These are phyloP conservation scores for Ophioninae sp. DNA, from an alignment of 2,888 invertebrate genomes.

Conservation along the genomic window DNA sequence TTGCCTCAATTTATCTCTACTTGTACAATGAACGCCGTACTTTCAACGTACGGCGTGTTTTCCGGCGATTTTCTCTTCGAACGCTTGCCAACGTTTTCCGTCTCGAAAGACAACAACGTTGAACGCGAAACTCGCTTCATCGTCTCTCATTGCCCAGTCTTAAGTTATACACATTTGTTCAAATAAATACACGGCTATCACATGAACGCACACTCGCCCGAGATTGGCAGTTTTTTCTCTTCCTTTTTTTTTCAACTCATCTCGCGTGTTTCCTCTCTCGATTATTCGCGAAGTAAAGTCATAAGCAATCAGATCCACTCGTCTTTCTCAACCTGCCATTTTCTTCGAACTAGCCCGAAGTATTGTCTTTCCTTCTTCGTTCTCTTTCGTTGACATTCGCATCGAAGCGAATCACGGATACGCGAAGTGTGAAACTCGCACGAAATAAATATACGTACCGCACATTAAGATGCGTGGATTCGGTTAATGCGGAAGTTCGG, in stretches of 20 bases:
- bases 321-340: conserved; percentile 3
- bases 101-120: conserved; percentile 31
- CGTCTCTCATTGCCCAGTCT: conserved; percentile 35
- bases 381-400: conserved; percentile 25
- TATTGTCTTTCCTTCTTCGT: background rate
- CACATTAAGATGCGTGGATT: conserved; percentile 10
- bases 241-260: background rate
- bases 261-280: background rate
- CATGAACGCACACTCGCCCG: conserved; percentile 68
- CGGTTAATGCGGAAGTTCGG: conserved; percentile 26
- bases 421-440: conserved; percentile 51
- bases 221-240: conserved; percentile 61
- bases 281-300: conserved; percentile 31
- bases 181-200: conserved; percentile 78
- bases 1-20: conserved; percentile 56
- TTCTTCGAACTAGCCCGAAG: background rate
- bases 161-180: conserved; percentile 72
- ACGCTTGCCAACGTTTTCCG: background rate
- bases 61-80: too few species aligned
- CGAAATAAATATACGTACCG: conserved; percentile 56
- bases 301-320: conserved; percentile 3
- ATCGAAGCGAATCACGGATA: conserved; percentile 49
- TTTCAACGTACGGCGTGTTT: conserved; percentile 65
- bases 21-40: conserved; percentile 68
- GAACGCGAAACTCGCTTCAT: background rate